phyloP scores from a whole-genome alignment of 2,797 vertebrate genomes.

The Chaunax sp. region DNA sequence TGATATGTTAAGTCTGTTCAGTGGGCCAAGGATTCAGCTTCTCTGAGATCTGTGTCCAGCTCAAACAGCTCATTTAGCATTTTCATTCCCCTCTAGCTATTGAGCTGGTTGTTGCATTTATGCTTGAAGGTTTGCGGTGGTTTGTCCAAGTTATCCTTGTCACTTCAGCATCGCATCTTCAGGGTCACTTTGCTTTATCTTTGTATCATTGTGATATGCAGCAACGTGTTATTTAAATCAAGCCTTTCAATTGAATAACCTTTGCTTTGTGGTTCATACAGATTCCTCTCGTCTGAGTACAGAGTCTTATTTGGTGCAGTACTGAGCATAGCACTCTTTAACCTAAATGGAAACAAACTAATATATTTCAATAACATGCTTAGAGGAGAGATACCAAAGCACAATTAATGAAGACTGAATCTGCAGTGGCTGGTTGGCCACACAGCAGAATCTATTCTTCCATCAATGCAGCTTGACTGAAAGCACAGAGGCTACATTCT shows the following conservation, averaged over 20 bases:
- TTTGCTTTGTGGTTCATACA: constrained; percentile 34
- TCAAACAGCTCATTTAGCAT: constrained; percentile 80
- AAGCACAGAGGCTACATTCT: constrained; percentile 73
- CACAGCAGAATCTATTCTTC: constrained; percentile 54
- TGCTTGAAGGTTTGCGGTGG: constrained; percentile 68
- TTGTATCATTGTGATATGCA: constrained; percentile 51
- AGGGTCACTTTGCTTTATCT: constrained; percentile 60
- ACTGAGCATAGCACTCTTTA: constrained; percentile 27
- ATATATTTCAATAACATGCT: constrained; percentile 56
- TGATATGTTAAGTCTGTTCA: constrained; percentile 76
- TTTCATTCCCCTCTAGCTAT: constrained; percentile 59
- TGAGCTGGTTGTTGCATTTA: constrained; percentile 58
- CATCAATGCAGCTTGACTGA: constrained; percentile 45
- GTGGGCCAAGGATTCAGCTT: constrained; percentile 65
- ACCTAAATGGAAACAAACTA: constrained; percentile 60
- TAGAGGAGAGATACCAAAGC: constrained; percentile 54
- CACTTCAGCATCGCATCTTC: constrained; percentile 67
- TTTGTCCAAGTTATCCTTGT: constrained; percentile 80
- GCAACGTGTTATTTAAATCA: constrained; percentile 64
- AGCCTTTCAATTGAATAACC: constrained; percentile 64
- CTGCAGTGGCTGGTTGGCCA: constrained; percentile 41
- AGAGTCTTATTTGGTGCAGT: constrained; percentile 17
- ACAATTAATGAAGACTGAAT: constrained; percentile 61
- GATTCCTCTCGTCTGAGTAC: constrained; percentile 3
- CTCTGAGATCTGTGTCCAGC: constrained; percentile 67